Base-by-base conservation (phyloP, 2,113 vertebrate species). In the Lasiurus cinereus region DNA sequence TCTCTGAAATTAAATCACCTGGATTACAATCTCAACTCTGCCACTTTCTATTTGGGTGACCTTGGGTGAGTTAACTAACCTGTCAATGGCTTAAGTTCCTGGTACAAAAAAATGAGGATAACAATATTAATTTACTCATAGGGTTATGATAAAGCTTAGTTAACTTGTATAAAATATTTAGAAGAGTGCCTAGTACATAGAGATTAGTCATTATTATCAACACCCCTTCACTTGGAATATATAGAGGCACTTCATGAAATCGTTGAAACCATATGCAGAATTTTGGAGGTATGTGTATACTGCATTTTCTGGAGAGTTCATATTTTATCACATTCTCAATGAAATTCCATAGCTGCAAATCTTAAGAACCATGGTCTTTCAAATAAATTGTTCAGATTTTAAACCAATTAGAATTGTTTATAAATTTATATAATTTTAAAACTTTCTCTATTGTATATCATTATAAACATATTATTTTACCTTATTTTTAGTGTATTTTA, bases 321-420 rank as follows among this genome's bases (percentile, higher is more conserved):
- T 54, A 43, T 27, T 84, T 94, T 70, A 90, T 78, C 18, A 77
- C 24, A 69, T 70, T 90, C 62, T 70, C 72, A 78, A n/a, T 62
- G 12, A 90, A n/a, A 5, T 36, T 56, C 15, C 31, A 67, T 36
- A 83, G 22, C 31, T 69, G 22, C 62, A 77, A 76, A 62, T 46
- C 6, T 83, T 83, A 89, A 76, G 22, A 73, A 54, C 22, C 79
- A 56, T 46, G 83, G 59, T 59, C 31, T 94, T 83, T 90, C 62
- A 48, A 88, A 59, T 56, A 83, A 56, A 48, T 90, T 76, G 27
- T 48, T 76, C 43, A 76, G 73, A 76, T 48, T 48, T 48, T 50
- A 76, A 76, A 76, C 27, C 43, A 50, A 19, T 76, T 85, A 85
- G n/a, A 90, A 43, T 43, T 90, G 7, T 84, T 72, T 80, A 43